Evolutionary conservation across 2,113 vertebrate genomes (phyloP).

Genomic region (Apistogramma diplotaenia): DNA sequence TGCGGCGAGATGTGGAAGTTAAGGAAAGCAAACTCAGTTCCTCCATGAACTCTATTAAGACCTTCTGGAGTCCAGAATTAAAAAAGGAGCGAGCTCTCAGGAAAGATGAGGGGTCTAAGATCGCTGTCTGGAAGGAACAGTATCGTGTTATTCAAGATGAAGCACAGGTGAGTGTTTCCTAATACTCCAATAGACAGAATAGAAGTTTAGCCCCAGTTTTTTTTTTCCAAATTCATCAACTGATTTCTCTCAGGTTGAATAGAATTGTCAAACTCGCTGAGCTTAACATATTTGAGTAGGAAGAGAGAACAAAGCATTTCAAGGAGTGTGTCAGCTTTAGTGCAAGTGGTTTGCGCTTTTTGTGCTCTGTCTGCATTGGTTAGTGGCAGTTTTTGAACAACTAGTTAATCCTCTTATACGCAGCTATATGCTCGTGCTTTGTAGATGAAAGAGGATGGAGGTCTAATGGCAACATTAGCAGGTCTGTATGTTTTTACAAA

Average conservation of each 20-base stretch:
- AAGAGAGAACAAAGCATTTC: background rate
- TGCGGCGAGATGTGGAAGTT: conserved; percentile 92
- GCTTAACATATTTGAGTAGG: background rate
- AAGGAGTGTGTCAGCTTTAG: conserved; percentile 2
- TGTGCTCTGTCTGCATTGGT: conserved; percentile 17
- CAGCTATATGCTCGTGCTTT: conserved; percentile 44
- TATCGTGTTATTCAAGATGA: conserved; percentile 95
- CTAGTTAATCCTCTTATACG: conserved; percentile 57
- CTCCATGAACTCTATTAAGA: conserved; percentile 99
- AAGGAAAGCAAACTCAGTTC: conserved; percentile 98
- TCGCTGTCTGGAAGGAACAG: conserved; percentile 95
- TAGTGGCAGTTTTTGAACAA: conserved; percentile 37
- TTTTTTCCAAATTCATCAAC: background rate
- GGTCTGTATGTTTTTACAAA: conserved; percentile 23
- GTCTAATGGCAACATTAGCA: conserved; percentile 41
- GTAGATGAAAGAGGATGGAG: conserved; percentile 41
- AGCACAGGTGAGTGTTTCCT: conserved; percentile 83
- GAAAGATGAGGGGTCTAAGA: conserved; percentile 97
- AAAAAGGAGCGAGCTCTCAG: conserved; percentile 95
- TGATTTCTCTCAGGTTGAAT: background rate
- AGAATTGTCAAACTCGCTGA: background rate
- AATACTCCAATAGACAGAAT: background rate
- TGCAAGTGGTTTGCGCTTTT: background rate
- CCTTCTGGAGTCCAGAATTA: conserved; percentile 98
- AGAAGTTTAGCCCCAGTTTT: background rate